Conservation (phyloP, 1,140 invertebrate genomes). For the Ostrea denselamellosa region DNA sequence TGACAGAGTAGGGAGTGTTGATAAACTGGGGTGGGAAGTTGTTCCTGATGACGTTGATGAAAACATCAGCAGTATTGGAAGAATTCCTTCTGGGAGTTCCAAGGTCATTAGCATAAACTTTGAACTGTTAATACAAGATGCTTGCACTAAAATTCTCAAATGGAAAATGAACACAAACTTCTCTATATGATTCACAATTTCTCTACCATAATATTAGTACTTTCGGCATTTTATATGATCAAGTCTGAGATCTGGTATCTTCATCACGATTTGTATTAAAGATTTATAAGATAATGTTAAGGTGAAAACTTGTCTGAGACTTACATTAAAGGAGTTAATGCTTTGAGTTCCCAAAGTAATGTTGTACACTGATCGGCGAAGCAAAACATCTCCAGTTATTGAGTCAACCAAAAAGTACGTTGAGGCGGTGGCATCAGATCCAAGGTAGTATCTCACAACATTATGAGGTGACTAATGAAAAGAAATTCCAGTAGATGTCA, state of each 20-base stretch:
- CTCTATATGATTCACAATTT: too few relatives aligned
- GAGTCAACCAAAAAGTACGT: constrained; percentile 64
- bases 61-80: constrained; percentile 81
- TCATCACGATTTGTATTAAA: not conserved
- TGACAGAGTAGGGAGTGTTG: constrained; percentile 52
- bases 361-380: constrained; percentile 54
- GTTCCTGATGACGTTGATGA: constrained; percentile 90
- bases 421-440: constrained; percentile 47
- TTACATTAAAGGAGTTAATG: constrained; percentile 35
- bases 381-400: constrained; percentile 57
- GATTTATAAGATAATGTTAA: not conserved
- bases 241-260: not conserved
- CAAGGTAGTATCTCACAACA: constrained; percentile 50
- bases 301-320: not conserved
- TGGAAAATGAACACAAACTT: not conserved
- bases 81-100: constrained; percentile 51
- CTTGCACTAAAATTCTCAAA: not conserved
- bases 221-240: too few relatives aligned
- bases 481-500: not conserved
- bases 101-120: constrained; percentile 63
- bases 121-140: constrained; percentile 59
- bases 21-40: constrained; percentile 65
- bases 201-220: too few relatives aligned
- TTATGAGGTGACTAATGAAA: constrained; percentile 57
- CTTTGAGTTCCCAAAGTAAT: constrained; percentile 48